These are phyloP conservation scores for Anser cygnoides DNA, from an alignment of 2,113 vertebrate species.

Conservation along the genomic window DNA sequence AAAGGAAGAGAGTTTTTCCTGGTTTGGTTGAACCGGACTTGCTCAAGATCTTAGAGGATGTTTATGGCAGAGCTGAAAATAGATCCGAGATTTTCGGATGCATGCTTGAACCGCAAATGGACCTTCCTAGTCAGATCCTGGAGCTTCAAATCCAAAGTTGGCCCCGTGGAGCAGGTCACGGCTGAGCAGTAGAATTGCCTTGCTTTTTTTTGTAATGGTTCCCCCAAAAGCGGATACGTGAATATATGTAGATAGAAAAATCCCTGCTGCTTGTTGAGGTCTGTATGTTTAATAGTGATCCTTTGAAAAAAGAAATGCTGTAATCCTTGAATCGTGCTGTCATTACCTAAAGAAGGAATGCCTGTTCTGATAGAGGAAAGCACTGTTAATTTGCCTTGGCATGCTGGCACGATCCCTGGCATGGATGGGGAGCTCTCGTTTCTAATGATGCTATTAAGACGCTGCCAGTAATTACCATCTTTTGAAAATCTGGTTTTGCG, in stretches of 20 bases:
- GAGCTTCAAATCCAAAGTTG: not conserved
- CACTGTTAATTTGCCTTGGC: not conserved
- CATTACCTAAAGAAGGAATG: not conserved
- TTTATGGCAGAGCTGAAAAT: not conserved
- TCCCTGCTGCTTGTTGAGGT: not conserved
- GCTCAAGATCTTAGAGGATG: not conserved
- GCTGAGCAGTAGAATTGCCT: not conserved
- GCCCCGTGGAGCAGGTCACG: not conserved
- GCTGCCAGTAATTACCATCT: not conserved
- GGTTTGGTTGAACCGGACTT: not conserved
- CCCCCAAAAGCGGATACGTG: not conserved
- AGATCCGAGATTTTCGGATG: not conserved
- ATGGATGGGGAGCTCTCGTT: not conserved
- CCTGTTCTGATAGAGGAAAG: not conserved
- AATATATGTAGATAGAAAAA: accelerated
- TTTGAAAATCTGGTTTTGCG: not conserved
- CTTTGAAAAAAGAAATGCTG: not conserved
- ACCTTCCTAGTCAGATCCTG: not conserved
- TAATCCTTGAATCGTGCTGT: not conserved
- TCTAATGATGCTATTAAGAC: not conserved
- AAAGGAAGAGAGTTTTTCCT: not conserved
- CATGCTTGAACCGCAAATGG: not conserved
- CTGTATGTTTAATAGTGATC: not conserved
- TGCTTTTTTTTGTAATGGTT: not conserved
- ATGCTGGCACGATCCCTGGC: not conserved